These are phyloP conservation scores for Aricia artaxerxes DNA, from an alignment of 2,888 invertebrate genomes.

Conservation along the genomic window DNA sequence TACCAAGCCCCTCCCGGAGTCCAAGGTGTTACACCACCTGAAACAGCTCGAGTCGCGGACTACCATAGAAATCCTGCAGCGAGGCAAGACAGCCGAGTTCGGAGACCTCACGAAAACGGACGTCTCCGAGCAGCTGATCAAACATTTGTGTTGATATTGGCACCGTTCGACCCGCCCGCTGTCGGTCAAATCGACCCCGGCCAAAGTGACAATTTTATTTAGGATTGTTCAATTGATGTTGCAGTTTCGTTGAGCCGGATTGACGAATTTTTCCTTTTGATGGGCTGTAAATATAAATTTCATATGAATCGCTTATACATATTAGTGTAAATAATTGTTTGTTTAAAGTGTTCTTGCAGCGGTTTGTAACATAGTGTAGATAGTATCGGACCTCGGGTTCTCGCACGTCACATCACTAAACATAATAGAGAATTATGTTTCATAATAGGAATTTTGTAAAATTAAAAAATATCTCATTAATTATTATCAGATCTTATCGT, in stretches of 20 bases:
- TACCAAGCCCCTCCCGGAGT: slow-evolving; percentile 50
- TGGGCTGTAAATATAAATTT: slow-evolving; percentile 36
- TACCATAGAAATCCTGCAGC: slow-evolving; percentile 67
- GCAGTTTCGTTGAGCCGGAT: slow-evolving; percentile 7
- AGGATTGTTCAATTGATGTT: not conserved
- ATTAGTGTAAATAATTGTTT: slow-evolving; percentile 36
- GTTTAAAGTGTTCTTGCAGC: slow-evolving; percentile 34
- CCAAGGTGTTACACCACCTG: slow-evolving; percentile 56
- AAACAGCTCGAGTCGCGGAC: slow-evolving; percentile 64
- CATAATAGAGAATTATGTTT: slow-evolving; percentile 20
- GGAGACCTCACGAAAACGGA: slow-evolving; percentile 64
- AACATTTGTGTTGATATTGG: slow-evolving; percentile 64
- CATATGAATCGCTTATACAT: slow-evolving; percentile 32
- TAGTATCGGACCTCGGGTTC: slow-evolving; percentile 34
- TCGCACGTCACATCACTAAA: slow-evolving; percentile 30
- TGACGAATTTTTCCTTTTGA: slow-evolving; percentile 29
- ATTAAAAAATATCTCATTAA: slow-evolving; percentile 26
- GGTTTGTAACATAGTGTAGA: slow-evolving; percentile 40
- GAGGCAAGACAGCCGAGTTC: slow-evolving; percentile 65
- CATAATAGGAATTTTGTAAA: slow-evolving; percentile 28
- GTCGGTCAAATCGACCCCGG: slow-evolving; percentile 29
- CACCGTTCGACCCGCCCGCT: not conserved
- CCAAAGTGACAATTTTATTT: slow-evolving; percentile 33
- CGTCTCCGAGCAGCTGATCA: slow-evolving; percentile 59
- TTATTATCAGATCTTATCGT: slow-evolving; percentile 24